Evolutionary conservation across 2,797 vertebrate genomes (phyloP), one percentile per base, ranked within the genome.

Genomic region (Sciurus vulgaris): DNA sequence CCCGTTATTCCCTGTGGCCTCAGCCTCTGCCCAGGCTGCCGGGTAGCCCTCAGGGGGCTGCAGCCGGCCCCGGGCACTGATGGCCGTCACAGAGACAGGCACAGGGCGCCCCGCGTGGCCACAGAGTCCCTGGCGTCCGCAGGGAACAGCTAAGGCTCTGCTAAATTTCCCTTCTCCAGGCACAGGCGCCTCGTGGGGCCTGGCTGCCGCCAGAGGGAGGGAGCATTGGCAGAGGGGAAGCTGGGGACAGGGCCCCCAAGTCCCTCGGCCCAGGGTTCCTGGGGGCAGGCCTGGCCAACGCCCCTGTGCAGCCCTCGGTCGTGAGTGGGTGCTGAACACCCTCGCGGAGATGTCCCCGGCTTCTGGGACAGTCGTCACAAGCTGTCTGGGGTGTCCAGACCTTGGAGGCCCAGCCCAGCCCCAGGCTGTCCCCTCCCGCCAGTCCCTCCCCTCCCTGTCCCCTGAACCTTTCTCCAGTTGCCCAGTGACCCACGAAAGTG

Each of bases 401-500:
- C 22, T 59, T 3, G 56, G 20, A 59, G 56, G 54, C 35, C 54
- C 26, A 17, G 28, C 41, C 72, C 49, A n/a, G 18, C 30, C 33
- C 22, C 2, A 3, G 59, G 33, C 54, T 44, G 15, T 54, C 38
- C 26, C 38, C 15, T 44, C 11, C 44, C 5, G 13, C 38, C 38
- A 22, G 56, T 41, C 73, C 0, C 0, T 47, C 30, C 17, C 28
- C 2, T 15, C 72, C 3, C 30, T 17, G 22, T 30, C 24, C 33
- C 26, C 56, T 47, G 51, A 44, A 14, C 44, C 61, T 70, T 51
- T 47, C 56, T 54, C 22, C 7, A 4, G 15, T n/a, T 51, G 51
- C 72, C 41, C 47, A n/a, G 74, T 22, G 54, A 56, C 20, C 33
- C 81, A 30, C 67, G 77, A 69, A 95, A 91, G 94, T 88, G 94